These are phyloP conservation scores for Chrysolina americana DNA, from an alignment of 2,888 invertebrate genomes.

Conservation along the genomic window DNA sequence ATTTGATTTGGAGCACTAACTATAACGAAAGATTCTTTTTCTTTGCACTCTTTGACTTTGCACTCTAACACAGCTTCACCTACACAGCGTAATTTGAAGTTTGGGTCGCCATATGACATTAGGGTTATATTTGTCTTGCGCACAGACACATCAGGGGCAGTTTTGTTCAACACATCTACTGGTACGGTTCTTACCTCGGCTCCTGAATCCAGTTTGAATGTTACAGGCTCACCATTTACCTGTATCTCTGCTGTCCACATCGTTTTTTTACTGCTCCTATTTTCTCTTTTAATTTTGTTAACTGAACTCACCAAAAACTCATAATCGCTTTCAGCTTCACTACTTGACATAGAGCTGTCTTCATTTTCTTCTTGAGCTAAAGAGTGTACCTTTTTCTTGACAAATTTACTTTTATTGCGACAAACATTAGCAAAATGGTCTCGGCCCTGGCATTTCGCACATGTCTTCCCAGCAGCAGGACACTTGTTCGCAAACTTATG, in stretches of 20 bases:
- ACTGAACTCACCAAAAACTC: constrained; percentile 40
- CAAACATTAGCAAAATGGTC: constrained; percentile 32
- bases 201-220: constrained; percentile 45
- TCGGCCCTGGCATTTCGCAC: constrained; percentile 28
- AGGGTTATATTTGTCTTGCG: constrained; percentile 33
- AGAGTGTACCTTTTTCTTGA: constrained; percentile 12
- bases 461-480: constrained; percentile 33
- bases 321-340: constrained; percentile 33
- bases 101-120: constrained; percentile 37
- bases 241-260: constrained; percentile 38
- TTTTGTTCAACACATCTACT: constrained; percentile 27
- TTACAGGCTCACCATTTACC: constrained; percentile 34
- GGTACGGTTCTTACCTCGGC: constrained; percentile 45
- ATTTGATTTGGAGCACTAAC: constrained; percentile 35
- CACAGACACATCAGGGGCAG: constrained; percentile 10
- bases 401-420: neutral
- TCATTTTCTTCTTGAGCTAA: constrained; percentile 4
- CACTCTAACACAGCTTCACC: constrained; percentile 26
- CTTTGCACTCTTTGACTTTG: constrained; percentile 11
- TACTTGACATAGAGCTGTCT: constrained; percentile 17
- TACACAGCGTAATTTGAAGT: constrained; percentile 32
- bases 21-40: constrained; percentile 37
- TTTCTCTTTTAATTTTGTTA: neutral
- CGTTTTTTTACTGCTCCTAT: constrained; percentile 1
- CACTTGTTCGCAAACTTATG: constrained; percentile 12